phyloP scores from a whole-genome alignment of 2,113 vertebrate genomes.

The Lasiurus cinereus region DNA sequence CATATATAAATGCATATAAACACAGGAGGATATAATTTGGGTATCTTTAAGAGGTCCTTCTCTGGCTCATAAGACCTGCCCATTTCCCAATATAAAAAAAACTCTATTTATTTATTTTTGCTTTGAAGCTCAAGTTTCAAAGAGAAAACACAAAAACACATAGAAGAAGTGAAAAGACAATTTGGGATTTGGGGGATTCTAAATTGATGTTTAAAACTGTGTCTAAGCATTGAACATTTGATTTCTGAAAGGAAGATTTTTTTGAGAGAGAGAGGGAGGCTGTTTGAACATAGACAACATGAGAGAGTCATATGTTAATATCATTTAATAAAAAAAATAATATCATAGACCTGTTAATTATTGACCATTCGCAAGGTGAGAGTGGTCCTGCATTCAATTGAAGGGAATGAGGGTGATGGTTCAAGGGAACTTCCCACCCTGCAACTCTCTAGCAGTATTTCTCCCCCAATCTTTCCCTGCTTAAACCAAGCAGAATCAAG shows the following conservation, averaged over 20 bases:
- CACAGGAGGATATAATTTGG: not conserved
- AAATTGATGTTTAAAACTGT: conserved; percentile 1
- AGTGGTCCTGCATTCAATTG: not conserved
- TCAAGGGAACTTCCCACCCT: not conserved
- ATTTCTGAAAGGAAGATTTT: not conserved
- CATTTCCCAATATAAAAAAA: not conserved
- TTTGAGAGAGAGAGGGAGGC: not conserved
- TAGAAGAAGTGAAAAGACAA: not conserved
- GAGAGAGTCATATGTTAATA: not conserved
- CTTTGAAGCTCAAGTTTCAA: not conserved
- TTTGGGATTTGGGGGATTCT: not conserved
- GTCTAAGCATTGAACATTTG: not conserved
- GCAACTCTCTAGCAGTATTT: not conserved
- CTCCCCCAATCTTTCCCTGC: not conserved
- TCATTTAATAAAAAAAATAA: not conserved
- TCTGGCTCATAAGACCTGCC: not conserved
- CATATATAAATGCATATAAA: not conserved
- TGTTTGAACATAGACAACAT: not conserved
- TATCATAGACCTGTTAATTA: not conserved
- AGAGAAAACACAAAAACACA: not conserved
- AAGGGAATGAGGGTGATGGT: not conserved
- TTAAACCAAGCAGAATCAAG: not conserved
- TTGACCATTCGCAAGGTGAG: not conserved
- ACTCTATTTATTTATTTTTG: not conserved
- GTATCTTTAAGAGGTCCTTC: not conserved